Percentiles rank a stretch among this genome's conserved stretches.
Conservation (phyloP, 2,113 vertebrate genomes). For the Catharus minimus region DNA sequence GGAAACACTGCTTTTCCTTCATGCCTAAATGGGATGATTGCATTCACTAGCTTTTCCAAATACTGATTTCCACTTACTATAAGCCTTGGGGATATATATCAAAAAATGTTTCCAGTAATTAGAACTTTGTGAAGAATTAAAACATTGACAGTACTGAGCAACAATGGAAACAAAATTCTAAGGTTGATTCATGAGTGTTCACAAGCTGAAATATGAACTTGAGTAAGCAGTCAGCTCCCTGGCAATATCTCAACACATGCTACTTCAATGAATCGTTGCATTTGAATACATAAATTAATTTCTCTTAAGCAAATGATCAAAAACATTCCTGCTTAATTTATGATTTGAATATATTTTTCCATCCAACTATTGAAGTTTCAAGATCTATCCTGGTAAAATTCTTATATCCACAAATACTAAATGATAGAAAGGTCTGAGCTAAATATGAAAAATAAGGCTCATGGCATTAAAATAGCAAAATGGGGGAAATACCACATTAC, state of each 20-base stretch:
- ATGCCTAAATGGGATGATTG: conserved; percentile 3
- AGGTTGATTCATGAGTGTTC: conserved; percentile 12
- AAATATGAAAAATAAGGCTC: neutral
- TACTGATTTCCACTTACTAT: conserved; percentile 52
- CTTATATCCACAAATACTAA: neutral
- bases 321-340: conserved; percentile 64
- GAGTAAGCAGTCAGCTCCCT: conserved; percentile 14
- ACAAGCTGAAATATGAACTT: neutral
- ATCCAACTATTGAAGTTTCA: conserved; percentile 56
- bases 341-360: conserved; percentile 50
- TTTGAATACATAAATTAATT: conserved; percentile 68
- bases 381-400: conserved; percentile 50
- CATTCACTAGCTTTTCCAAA: conserved; percentile 50
- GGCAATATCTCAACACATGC: conserved; percentile 20
- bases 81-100: conserved; percentile 21
- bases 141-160: conserved; percentile 23
- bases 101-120: conserved; percentile 58
- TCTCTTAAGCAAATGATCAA: conserved; percentile 61
- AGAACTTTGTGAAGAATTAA: conserved; percentile 55
- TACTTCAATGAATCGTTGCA: conserved; percentile 61
- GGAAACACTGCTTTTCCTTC: neutral
- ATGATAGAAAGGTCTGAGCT: neutral
- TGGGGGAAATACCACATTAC: neutral
- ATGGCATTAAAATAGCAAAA: neutral
- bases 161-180: conserved; percentile 40